Conservation (phyloP, 2,888 invertebrate species). For the Plebejus anna region DNA sequence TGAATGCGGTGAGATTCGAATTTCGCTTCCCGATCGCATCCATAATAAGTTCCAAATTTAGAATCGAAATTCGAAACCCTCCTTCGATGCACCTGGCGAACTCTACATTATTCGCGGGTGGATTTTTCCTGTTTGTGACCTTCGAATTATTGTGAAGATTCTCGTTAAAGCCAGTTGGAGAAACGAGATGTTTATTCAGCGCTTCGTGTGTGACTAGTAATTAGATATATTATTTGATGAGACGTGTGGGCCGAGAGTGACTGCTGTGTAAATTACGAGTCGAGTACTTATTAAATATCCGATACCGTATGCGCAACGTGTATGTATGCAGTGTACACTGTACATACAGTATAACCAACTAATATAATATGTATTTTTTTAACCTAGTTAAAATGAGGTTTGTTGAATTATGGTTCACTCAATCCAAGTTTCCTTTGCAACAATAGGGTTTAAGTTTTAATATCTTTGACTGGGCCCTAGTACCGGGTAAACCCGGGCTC, state of each 20-base stretch:
- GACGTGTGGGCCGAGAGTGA: constrained; percentile 39
- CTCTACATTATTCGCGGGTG: not conserved
- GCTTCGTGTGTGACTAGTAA: constrained; percentile 33
- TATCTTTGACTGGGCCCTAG: too few relatives aligned
- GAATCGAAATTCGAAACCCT: constrained; percentile 12
- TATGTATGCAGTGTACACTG: not conserved
- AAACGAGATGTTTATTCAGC: constrained; percentile 18
- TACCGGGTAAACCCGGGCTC: too few relatives aligned
- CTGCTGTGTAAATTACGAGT: constrained; percentile 7
- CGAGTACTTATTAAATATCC: not conserved
- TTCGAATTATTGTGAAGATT: not conserved
- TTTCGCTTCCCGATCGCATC: constrained; percentile 15
- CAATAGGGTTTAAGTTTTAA: too few relatives aligned
- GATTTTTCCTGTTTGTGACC: not conserved
- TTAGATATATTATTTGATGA: constrained; percentile 43
- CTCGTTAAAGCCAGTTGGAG: not conserved
- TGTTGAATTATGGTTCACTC: not conserved
- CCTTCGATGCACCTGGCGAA: not conserved
- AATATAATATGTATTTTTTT: not conserved
- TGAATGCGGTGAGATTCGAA: not conserved
- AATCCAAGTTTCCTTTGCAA: not conserved
- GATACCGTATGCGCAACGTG: not conserved
- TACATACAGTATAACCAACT: too few relatives aligned
- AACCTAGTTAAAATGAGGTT: not conserved
- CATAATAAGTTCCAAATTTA: constrained; percentile 13